phyloP scores from a whole-genome alignment of 2,888 invertebrate genomes.

The Caenorhabditis japonica region DNA sequence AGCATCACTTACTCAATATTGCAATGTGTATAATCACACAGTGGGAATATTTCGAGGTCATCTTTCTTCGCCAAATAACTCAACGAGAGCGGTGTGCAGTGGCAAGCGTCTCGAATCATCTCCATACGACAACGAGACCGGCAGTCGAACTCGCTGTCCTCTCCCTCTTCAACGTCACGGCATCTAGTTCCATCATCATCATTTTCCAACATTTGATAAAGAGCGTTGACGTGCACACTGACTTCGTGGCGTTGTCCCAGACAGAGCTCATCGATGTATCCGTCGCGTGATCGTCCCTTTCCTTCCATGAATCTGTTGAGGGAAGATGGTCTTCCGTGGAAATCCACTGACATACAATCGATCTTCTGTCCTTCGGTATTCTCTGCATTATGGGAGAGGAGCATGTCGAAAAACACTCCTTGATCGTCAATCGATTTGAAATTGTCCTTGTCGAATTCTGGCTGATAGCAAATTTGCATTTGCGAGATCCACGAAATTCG shows the following conservation, averaged over 20 bases:
- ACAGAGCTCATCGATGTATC: constrained; percentile 74
- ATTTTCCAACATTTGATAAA: constrained; percentile 75
- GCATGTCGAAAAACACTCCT: constrained; percentile 75
- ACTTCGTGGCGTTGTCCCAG: constrained; percentile 72
- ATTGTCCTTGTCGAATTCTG: constrained; percentile 70
- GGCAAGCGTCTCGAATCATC: constrained; percentile 72
- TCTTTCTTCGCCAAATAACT: constrained; percentile 67
- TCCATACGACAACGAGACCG: constrained; percentile 72
- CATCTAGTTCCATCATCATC: constrained; percentile 75
- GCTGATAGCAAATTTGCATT: constrained; percentile 76
- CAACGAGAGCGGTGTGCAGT: constrained; percentile 71
- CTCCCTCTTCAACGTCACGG: constrained; percentile 70
- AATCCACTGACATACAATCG: constrained; percentile 76
- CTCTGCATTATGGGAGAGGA: constrained; percentile 72
- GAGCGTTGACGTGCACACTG: constrained; percentile 70
- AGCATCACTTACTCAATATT: constrained; percentile 68
- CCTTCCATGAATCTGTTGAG: constrained; percentile 75
- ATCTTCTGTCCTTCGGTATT: constrained; percentile 69
- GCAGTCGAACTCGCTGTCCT: constrained; percentile 75
- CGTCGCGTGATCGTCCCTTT: constrained; percentile 72
- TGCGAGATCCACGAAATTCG: constrained; percentile 74
- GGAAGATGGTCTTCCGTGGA: constrained; percentile 75
- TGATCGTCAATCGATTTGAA: constrained; percentile 69
- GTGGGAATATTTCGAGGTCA: constrained; percentile 66
- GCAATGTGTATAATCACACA: constrained; percentile 74